A percentile compares a stretch with the other conserved stretches of the same genome.
phyloP scores from a whole-genome alignment of 2,113 vertebrate genomes.

The Pampusana beccarii region DNA sequence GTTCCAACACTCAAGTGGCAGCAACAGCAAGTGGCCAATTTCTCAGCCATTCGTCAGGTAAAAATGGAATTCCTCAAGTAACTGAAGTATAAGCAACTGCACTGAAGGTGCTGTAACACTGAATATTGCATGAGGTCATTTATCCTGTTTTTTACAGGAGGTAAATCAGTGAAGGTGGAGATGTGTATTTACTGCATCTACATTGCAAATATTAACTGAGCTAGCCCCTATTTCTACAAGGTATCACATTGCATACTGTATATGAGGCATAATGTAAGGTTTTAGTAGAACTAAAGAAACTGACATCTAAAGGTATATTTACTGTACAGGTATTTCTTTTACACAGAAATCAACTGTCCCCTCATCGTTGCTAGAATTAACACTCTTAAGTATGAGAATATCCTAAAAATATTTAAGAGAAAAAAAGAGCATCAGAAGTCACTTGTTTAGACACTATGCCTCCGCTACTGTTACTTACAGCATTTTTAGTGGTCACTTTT shows the following conservation, averaged over 20 bases:
- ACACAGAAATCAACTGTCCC: background rate
- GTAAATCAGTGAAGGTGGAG: background rate
- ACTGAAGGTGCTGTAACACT: background rate
- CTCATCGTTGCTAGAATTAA: background rate
- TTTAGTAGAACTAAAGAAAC: background rate
- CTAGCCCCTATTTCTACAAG: background rate
- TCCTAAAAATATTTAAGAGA: background rate
- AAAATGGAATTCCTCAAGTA: background rate
- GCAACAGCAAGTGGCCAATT: slow-evolving; percentile 89
- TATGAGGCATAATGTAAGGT: background rate
- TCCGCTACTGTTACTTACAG: background rate
- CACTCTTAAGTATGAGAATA: background rate
- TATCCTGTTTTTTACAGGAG: background rate
- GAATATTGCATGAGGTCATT: background rate
- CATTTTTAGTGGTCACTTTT: fast-evolving
- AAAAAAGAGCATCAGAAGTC: background rate
- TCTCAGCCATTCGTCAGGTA: slow-evolving; percentile 87
- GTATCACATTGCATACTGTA: background rate
- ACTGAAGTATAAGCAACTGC: background rate
- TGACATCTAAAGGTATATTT: background rate
- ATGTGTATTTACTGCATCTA: background rate
- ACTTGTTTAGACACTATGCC: background rate
- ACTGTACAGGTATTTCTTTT: background rate
- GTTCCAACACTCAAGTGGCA: slow-evolving; percentile 92
- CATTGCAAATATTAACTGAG: background rate